Base-by-base conservation (phyloP, 1,140 invertebrate genomes). In the Drosophila seguyi region DNA sequence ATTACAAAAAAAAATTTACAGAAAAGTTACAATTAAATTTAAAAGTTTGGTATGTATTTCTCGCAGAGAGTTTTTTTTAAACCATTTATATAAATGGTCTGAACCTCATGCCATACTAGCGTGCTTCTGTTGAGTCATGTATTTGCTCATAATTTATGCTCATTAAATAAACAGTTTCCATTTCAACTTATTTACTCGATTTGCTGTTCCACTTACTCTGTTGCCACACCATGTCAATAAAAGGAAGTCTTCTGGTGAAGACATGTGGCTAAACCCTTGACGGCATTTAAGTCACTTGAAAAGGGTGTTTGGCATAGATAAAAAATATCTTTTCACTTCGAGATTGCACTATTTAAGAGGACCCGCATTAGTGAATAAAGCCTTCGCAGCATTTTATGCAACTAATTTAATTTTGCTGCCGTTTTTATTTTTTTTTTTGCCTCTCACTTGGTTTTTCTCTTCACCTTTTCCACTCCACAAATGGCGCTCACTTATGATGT, bases 401-500 rank as follows among this genome's bases (percentile, higher is more conserved):
- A 71, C 79, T 83, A 82, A 79, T 79, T 83, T 76, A 61, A 82
- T 76, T 66, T 73, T 27, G 27, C 61, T 27, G 31, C 31, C 20
- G 44, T 22, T 52, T 25, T 69, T 42, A 53, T 50, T 58, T 25
- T 7, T 69, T 42, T 59, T 50, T 58, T 25, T 7, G n/a, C 41
- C 41, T 39, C 18, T 41, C 25, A 11, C 25, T 39, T 41, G 53
- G 13, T 18, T 41, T 48, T 42, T 5, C 25, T 36, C 44, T 13
- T 18, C 22, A 36, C 34, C 6, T 41, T 56, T 68, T 69, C 16
- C 44, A 42, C 41, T 61, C 62, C 56, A 62, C 58, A 72, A 79
- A 67, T 61, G 58, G 42, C 50, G 66, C 55, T 71, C 63, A 60
- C 73, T 80, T 72, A 76, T 69, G 75, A 61, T 88, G 85, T 88